A percentile compares a stretch with the other conserved stretches of the same genome.
Conservation (phyloP, 2,113 vertebrate genomes). For the Callocephalon fimbriatum region DNA sequence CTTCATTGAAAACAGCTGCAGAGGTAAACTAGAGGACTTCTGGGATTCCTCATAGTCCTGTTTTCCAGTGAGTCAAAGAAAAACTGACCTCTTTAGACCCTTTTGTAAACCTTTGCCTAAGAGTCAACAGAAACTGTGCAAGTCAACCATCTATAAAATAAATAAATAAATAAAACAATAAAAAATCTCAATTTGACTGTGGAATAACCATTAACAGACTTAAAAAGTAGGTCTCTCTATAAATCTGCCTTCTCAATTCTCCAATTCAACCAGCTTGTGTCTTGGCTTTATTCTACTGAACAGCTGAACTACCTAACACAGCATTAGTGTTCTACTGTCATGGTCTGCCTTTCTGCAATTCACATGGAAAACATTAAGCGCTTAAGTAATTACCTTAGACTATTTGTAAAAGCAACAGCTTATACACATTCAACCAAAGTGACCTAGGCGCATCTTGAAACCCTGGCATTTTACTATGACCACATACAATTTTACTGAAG, state of each 20-base stretch:
- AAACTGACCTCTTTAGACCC: neutral
- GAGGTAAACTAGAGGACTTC: neutral
- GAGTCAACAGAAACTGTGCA: neutral
- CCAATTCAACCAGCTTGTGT: neutral
- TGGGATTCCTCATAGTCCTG: neutral
- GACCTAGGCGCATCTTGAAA: neutral
- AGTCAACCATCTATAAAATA: neutral
- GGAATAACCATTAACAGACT: neutral
- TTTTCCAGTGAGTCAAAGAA: neutral
- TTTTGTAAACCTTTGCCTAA: neutral
- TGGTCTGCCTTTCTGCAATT: neutral
- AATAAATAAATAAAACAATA: neutral
- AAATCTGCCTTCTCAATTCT: neutral
- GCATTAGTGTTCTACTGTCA: neutral
- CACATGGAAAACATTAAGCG: neutral
- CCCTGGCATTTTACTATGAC: neutral
- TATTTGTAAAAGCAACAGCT: neutral
- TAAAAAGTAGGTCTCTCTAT: neutral
- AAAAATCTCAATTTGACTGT: neutral
- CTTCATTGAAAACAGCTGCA: neutral
- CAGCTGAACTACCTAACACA: neutral
- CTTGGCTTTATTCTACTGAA: neutral
- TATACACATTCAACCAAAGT: neutral
- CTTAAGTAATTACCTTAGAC: neutral
- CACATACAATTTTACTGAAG: neutral